phyloP scores from a whole-genome alignment of 23 tunicate genomes.

The Phallusia fumigata region DNA sequence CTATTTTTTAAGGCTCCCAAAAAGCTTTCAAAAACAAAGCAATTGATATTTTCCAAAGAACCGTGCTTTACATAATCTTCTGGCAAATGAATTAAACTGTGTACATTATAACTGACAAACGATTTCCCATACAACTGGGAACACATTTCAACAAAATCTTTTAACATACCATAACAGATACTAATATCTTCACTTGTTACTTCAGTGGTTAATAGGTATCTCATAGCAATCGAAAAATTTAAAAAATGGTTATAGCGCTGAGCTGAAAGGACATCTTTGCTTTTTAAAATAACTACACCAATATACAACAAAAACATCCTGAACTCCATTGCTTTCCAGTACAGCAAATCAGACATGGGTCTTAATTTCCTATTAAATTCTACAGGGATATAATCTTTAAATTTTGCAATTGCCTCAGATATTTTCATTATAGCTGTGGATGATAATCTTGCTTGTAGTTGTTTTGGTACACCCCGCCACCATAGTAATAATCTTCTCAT shows the following conservation, averaged over 20 bases:
- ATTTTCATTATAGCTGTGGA: neutral
- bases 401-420: neutral
- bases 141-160: neutral
- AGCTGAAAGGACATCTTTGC: neutral
- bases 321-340: slow-evolving; percentile 49
- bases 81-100: slow-evolving; percentile 24
- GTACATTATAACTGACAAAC: slow-evolving; percentile 32
- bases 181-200: neutral
- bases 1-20: slow-evolving; percentile 22
- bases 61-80: slow-evolving; percentile 27
- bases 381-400: slow-evolving; percentile 18
- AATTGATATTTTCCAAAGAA: slow-evolving; percentile 14
- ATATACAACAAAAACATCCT: slow-evolving; percentile 36
- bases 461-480: slow-evolving; percentile 52
- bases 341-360: slow-evolving; percentile 24
- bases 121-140: slow-evolving; percentile 22
- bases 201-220: slow-evolving; percentile 10
- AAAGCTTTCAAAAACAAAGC: slow-evolving; percentile 39
- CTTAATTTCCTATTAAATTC: slow-evolving; percentile 47
- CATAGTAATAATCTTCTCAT: slow-evolving; percentile 34
- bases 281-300: slow-evolving; percentile 23
- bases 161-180: too few species aligned
- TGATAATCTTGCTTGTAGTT: neutral
- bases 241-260: slow-evolving; percentile 20
- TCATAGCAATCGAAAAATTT: slow-evolving; percentile 30